These are phyloP conservation scores for Bovichtus variegatus DNA, from an alignment of 2,797 vertebrate genomes.

Conservation along the genomic window DNA sequence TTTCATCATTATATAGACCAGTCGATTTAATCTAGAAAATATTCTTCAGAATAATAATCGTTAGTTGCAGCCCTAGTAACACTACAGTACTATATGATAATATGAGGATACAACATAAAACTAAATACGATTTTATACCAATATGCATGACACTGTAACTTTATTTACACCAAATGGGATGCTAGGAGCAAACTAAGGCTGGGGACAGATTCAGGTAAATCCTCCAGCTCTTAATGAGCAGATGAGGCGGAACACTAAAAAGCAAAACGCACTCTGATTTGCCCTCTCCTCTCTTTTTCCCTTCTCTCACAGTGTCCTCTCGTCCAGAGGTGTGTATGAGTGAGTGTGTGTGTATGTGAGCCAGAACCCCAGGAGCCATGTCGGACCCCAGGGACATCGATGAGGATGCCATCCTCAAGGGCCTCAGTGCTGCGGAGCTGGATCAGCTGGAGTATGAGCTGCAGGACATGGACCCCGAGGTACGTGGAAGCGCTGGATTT, in stretches of 20 bases:
- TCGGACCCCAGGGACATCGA: slow-evolving; percentile 96
- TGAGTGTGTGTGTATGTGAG: slow-evolving; percentile 70
- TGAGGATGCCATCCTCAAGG: slow-evolving; percentile 94
- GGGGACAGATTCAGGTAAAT: background rate
- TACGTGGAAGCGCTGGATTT: slow-evolving; percentile 59
- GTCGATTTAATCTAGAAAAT: no score
- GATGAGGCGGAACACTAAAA: no score
- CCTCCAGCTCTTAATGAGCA: background rate
- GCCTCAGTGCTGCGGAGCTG: slow-evolving; percentile 91
- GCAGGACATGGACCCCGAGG: slow-evolving; percentile 97
- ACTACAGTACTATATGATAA: background rate
- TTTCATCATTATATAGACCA: no score
- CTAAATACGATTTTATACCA: background rate
- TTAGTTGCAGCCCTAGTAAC: no score
- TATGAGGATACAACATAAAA: background rate
- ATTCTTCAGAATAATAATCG: no score
- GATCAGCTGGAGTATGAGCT: slow-evolving; percentile 92
- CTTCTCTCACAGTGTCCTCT: slow-evolving; percentile 54
- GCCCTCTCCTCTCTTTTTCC: background rate
- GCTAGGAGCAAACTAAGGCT: background rate
- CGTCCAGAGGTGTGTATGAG: slow-evolving; percentile 68
- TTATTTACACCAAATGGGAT: background rate
- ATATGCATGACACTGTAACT: background rate
- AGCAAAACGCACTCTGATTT: no score
- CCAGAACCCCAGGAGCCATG: slow-evolving; percentile 78